These are phyloP conservation scores for Heliconius ethilla DNA, from an alignment of 2,888 invertebrate species.

Conservation along the genomic window DNA sequence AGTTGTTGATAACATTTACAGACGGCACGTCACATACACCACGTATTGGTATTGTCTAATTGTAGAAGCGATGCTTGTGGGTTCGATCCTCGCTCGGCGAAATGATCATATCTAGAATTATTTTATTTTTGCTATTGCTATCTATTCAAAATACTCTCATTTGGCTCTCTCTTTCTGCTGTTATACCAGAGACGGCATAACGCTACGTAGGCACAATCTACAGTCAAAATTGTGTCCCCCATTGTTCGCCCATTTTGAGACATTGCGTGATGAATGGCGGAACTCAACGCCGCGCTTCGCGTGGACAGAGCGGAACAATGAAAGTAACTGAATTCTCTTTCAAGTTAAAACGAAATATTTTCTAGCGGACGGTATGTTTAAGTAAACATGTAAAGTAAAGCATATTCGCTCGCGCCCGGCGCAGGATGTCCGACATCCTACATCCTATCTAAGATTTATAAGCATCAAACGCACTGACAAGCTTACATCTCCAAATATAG, in stretches of 20 bases:
- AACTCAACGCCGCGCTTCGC: not conserved
- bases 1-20: constrained; percentile 13
- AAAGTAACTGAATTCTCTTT: not conserved
- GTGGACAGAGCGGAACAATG: not conserved
- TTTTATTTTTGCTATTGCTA: no score
- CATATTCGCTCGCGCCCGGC: constrained; percentile 12
- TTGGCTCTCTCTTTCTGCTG: no score
- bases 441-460: constrained; percentile 34
- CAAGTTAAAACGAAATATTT: not conserved
- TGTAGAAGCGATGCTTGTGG: no score
- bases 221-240: not conserved
- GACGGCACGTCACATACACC: not conserved
- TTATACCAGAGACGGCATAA: no score
- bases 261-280: not conserved
- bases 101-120: no score
- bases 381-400: constrained; percentile 3
- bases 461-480: constrained; percentile 21
- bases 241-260: not conserved
- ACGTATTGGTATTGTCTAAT: no score
- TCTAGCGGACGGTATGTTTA: not conserved
- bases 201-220: no score
- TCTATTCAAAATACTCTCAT: no score
- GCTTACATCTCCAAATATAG: constrained; percentile 30
- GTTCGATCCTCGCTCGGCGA: no score
- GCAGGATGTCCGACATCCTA: constrained; percentile 39